phyloP scores from a whole-genome alignment of 2,888 invertebrate genomes.

The Nymphalis c-album region DNA sequence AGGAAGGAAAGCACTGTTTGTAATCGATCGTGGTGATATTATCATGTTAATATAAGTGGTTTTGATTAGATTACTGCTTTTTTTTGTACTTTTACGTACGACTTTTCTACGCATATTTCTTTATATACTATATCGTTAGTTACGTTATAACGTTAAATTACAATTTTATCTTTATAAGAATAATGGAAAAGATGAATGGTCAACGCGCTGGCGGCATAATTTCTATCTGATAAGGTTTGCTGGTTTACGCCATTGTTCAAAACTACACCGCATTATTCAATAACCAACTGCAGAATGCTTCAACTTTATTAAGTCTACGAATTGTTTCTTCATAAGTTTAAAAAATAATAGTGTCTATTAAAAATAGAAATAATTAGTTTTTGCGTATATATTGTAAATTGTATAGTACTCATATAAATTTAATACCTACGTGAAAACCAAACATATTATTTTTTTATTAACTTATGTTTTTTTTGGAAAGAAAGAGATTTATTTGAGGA shows the following conservation, averaged over 20 bases:
- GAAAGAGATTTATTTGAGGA: too few species aligned
- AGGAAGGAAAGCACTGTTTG: neutral
- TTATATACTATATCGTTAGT: too few species aligned
- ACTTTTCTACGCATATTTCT: too few species aligned
- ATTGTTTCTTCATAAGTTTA: neutral
- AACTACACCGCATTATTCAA: conserved; percentile 26
- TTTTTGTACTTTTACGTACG: neutral
- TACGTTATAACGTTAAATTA: too few species aligned
- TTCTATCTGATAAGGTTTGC: conserved; percentile 25
- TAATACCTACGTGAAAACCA: too few species aligned
- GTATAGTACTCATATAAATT: too few species aligned
- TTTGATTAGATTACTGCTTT: conserved; percentile 15
- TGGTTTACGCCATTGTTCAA: conserved; percentile 21
- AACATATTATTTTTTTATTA: too few species aligned
- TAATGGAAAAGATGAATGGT: neutral
- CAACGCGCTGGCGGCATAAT: conserved; percentile 9
- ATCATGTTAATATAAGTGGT: conserved; percentile 5
- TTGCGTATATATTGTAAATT: too few species aligned
- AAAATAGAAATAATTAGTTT: too few species aligned
- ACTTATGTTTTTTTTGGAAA: too few species aligned
- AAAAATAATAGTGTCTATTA: too few species aligned
- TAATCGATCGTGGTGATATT: neutral
- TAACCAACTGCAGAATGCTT: conserved; percentile 22
- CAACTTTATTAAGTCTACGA: conserved; percentile 14
- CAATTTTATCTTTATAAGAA: too few species aligned